These are phyloP conservation scores for Cyclargus thomasi DNA, from an alignment of 1,140 invertebrate species.

Conservation along the genomic window DNA sequence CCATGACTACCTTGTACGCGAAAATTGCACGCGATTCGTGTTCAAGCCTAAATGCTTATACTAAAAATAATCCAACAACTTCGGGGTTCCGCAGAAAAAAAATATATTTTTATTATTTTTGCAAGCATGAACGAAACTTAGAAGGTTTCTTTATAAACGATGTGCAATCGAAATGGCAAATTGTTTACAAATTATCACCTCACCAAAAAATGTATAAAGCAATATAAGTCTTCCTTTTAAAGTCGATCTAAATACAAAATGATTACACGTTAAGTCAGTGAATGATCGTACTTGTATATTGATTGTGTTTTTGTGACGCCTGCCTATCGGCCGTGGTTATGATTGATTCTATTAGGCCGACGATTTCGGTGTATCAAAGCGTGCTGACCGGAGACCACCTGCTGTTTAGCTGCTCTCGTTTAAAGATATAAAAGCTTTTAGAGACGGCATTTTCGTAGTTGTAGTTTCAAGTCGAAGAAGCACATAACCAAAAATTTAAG, in stretches of 20 bases:
- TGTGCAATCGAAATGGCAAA: too few relatives aligned
- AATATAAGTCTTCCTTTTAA: too few relatives aligned
- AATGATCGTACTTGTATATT: slow-evolving; percentile 16
- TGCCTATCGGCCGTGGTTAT: slow-evolving; percentile 51
- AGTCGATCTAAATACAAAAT: not conserved
- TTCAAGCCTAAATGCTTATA: slow-evolving; percentile 61
- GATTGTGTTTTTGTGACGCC: slow-evolving; percentile 16
- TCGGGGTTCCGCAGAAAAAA: not conserved
- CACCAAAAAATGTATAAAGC: too few relatives aligned
- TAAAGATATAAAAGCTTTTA: slow-evolving; percentile 34
- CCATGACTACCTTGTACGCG: slow-evolving; percentile 56
- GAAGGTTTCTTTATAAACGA: too few relatives aligned
- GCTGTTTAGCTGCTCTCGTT: slow-evolving; percentile 42
- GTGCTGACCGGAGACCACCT: slow-evolving; percentile 67
- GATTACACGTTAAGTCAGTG: slow-evolving; percentile 16
- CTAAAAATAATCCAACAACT: slow-evolving; percentile 21
- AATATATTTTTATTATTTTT: not conserved
- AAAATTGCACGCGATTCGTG: slow-evolving; percentile 68
- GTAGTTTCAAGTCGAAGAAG: too few relatives aligned
- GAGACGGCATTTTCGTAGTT: slow-evolving; percentile 23
- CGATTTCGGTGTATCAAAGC: slow-evolving; percentile 68
- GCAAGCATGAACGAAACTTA: not conserved
- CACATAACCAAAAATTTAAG: too few relatives aligned
- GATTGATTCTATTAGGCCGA: slow-evolving; percentile 70
- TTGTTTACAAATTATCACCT: too few relatives aligned